These are phyloP conservation scores for Drosophila baimaii DNA, from an alignment of 1,140 invertebrate genomes.

Conservation along the genomic window DNA sequence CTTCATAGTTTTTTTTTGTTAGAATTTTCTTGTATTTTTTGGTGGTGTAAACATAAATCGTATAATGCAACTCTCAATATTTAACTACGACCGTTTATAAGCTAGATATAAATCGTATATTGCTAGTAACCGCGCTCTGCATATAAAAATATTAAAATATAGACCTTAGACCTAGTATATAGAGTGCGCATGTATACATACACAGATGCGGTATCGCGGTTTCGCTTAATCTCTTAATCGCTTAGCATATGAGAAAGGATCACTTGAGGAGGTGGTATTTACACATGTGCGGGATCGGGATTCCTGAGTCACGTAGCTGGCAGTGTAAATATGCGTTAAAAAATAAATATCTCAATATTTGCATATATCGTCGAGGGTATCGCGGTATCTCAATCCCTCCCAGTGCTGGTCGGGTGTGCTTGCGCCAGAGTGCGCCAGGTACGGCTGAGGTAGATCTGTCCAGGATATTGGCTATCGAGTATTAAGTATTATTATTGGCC, in stretches of 20 bases:
- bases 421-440: constrained; percentile 72
- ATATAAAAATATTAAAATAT: constrained; percentile 71
- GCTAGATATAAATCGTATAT: constrained; percentile 70
- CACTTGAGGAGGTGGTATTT: constrained; percentile 80
- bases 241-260: constrained; percentile 81
- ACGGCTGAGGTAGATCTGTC: constrained; percentile 73
- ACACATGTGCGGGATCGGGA: constrained; percentile 70
- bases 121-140: constrained; percentile 67
- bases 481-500: constrained; percentile 40
- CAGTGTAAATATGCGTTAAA: constrained; percentile 75
- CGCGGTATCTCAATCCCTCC: constrained; percentile 20
- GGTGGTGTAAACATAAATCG: constrained; percentile 72
- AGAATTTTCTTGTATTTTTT: constrained; percentile 47
- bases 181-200: constrained; percentile 29
- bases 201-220: constrained; percentile 39
- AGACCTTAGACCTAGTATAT: constrained; percentile 44
- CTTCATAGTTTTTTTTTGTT: constrained; percentile 6
- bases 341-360: constrained; percentile 80
- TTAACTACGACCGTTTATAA: constrained; percentile 55
- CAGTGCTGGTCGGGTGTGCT: constrained; percentile 22
- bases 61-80: constrained; percentile 72
- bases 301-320: constrained; percentile 65
- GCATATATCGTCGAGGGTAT: constrained; percentile 66
- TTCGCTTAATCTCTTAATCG: constrained; percentile 75
- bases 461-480: constrained; percentile 35